These are phyloP conservation scores for Hepsetus odoe DNA, from an alignment of 2,113 vertebrate genomes.

Conservation along the genomic window DNA sequence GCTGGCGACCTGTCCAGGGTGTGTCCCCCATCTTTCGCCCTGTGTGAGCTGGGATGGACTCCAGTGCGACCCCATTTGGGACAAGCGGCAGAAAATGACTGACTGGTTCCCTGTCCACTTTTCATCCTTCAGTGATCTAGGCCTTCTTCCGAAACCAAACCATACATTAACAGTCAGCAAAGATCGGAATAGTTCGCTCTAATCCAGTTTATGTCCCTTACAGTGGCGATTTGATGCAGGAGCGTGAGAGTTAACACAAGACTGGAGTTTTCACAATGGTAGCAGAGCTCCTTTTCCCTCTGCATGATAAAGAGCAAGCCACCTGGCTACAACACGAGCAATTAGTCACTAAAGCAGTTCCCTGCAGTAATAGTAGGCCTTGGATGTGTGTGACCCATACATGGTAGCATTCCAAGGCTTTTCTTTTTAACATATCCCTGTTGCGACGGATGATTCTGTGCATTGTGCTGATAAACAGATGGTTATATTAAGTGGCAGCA, in stretches of 20 bases:
- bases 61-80: too few species aligned
- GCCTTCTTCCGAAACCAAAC: too few species aligned
- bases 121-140: too few species aligned
- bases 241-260: not conserved
- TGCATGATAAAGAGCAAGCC: slow-evolving; percentile 9
- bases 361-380: not conserved
- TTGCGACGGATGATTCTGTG: not conserved
- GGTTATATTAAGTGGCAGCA: not conserved
- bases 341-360: not conserved
- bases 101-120: too few species aligned
- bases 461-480: not conserved
- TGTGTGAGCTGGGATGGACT: too few species aligned
- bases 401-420: not conserved
- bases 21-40: too few species aligned
- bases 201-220: not conserved
- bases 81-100: too few species aligned
- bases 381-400: slow-evolving; percentile 7
- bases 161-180: not conserved
- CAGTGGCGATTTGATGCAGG: not conserved
- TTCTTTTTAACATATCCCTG: not conserved
- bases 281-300: not conserved
- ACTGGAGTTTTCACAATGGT: not conserved
- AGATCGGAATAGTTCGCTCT: slow-evolving; percentile 1
- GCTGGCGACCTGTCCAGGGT: too few species aligned
- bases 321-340: not conserved